Conservation (phyloP, 30 jellyfish, hydroid and myxozoan species). For the Clytia hemisphaerica region DNA sequence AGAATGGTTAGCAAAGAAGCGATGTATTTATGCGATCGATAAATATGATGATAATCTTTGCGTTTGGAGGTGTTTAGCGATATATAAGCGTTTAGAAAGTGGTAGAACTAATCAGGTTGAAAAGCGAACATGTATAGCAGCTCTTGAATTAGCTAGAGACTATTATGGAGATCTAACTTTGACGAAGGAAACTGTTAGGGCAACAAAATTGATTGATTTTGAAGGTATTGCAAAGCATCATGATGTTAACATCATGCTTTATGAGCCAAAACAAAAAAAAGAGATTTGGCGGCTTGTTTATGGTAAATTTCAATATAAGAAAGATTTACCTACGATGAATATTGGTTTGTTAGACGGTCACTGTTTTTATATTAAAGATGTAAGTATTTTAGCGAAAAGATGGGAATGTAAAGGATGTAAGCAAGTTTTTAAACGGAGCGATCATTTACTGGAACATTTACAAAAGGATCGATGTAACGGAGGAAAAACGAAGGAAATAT, state of each 20-base stretch:
- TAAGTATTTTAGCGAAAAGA: not conserved
- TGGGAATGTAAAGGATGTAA: not conserved
- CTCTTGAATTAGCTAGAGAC: slow-evolving; percentile 25
- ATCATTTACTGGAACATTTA: not conserved
- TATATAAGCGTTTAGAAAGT: not conserved
- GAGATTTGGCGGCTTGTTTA: slow-evolving; percentile 12
- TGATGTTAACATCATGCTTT: not conserved
- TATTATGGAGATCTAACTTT: not conserved
- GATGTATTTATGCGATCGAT: slow-evolving; percentile 4
- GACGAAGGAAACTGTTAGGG: not conserved
- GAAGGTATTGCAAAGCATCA: slow-evolving; percentile 22
- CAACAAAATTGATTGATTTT: slow-evolving; percentile 10
- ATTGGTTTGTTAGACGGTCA: not conserved
- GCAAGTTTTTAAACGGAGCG: not conserved
- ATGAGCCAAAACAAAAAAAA: not conserved
- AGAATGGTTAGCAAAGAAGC: slow-evolving; percentile 14
- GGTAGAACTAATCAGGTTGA: not conserved
- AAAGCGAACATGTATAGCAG: slow-evolving; percentile 14
- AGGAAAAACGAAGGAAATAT: slow-evolving; percentile 1
- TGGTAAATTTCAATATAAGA: not conserved
- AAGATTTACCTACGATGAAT: not conserved
- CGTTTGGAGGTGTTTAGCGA: slow-evolving; percentile 34
- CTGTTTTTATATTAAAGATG: slow-evolving; percentile 1
- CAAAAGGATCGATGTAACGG: not conserved
- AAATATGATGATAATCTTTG: slow-evolving; percentile 9